Evolutionary conservation across 2,888 invertebrate genomes (phyloP).

Genomic region (Dioctria rufipes): DNA sequence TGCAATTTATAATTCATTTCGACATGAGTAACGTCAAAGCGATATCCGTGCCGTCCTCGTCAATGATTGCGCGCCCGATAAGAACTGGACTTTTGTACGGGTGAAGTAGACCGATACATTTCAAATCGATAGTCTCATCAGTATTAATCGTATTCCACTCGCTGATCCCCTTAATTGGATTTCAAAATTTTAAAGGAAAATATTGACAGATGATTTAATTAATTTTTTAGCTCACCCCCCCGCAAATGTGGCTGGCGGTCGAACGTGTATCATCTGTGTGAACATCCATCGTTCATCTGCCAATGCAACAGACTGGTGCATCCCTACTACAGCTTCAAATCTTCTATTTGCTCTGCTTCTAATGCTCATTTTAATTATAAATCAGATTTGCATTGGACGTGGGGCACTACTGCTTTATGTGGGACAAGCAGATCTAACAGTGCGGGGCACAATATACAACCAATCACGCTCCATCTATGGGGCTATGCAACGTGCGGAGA

Average conservation of each 20-base stretch:
- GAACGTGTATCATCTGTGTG: constrained; percentile 11
- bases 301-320: constrained; percentile 56
- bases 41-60: background rate
- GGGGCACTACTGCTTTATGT: constrained; percentile 20
- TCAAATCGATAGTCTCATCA: constrained; percentile 47
- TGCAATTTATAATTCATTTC: background rate
- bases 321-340: constrained; percentile 32
- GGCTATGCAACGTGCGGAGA: constrained; percentile 52
- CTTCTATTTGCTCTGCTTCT: constrained; percentile 53
- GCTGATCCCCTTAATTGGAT: constrained; percentile 49
- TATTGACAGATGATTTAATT: constrained; percentile 54
- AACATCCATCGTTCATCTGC: background rate
- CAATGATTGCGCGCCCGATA: background rate
- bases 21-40: background rate
- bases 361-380: constrained; percentile 57
- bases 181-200: constrained; percentile 53
- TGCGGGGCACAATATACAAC: constrained; percentile 13
- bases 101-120: constrained; percentile 47
- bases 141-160: constrained; percentile 46
- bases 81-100: constrained; percentile 25
- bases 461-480: background rate
- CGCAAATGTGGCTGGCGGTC: constrained; percentile 19
- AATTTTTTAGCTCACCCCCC: constrained; percentile 46
- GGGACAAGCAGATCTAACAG: constrained; percentile 51
- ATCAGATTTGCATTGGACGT: constrained; percentile 49